Evolutionary conservation across 2,113 vertebrate genomes (phyloP), one percentile per base, ranked within the genome.

Genomic region (Petromus typicus): DNA sequence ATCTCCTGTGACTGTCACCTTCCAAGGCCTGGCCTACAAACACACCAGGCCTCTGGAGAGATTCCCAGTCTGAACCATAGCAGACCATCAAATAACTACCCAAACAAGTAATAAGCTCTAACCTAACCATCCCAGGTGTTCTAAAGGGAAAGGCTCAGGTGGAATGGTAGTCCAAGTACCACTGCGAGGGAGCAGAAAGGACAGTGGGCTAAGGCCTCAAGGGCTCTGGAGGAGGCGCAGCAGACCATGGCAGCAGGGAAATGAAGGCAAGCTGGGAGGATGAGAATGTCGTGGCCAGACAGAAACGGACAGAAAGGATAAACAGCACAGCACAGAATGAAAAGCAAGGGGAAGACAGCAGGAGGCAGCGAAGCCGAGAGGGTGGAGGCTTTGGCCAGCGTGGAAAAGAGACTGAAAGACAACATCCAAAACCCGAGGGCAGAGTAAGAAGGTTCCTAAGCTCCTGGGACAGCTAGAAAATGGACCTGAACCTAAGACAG

Each of bases 291-390:
- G 32, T 7, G 6, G 61, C 48, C 40, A 76, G 81, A 40, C 27
- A n/a, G 90, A n/a, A n/a, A n/a, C 69, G 61, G 25, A 56, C 54
- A 75, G 81, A 18, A 83, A 57, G 23, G 43, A 61, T 17, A 3
- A 71, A n/a, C 12, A 43, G 6, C 0, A 25, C 8, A 37, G 69
- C 22, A 25, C 0, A 75, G 56, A 48, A 25, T n/a, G 48, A 1
- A 79, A 32, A 30, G 23, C 11, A 30, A n/a, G 59, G 51, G 43
- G 43, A 34, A 61, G 40, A 67, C 0, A 14, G n/a, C 81, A 78
- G 37, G 40, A 1, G 64, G 56, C 61, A 34, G 22, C 0, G 22
- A 2, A 23, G 17, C 2, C 18, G 0, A 23, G 32, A 64, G 54
- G 83, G n/a, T 1, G 23, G 48, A 69, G 34, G 61, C 14, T 37